phyloP scores from a whole-genome alignment of 2,113 vertebrate genomes.

The Mesitornis unicolor region DNA sequence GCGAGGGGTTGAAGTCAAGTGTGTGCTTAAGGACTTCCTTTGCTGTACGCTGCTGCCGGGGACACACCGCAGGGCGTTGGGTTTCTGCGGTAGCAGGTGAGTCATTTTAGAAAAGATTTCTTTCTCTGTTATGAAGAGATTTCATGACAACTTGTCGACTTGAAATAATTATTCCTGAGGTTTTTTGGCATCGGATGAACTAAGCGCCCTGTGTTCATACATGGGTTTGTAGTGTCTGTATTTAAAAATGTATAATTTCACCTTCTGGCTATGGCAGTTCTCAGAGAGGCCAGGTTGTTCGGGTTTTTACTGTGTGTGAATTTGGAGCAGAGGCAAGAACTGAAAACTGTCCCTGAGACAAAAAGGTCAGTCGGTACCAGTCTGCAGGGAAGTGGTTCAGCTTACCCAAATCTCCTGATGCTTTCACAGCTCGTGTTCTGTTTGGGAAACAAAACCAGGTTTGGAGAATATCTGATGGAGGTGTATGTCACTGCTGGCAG shows the following conservation, averaged over 20 bases:
- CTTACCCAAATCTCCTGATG: not conserved
- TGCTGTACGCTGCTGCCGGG: not conserved
- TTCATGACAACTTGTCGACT: constrained; percentile 14
- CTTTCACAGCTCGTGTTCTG: not conserved
- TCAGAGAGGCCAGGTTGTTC: not conserved
- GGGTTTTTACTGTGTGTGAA: not conserved
- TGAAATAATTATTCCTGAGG: not conserved
- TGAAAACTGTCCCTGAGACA: not conserved
- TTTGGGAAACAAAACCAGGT: not conserved
- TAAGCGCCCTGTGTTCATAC: accelerated
- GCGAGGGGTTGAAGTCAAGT: constrained; percentile 29
- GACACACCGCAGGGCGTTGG: not conserved
- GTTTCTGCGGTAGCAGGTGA: constrained; percentile 24
- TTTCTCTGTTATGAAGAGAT: not conserved
- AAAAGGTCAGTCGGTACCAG: not conserved
- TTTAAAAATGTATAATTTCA: not conserved
- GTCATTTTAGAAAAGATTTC: not conserved
- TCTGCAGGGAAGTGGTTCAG: not conserved
- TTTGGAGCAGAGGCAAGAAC: not conserved
- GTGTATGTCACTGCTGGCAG: not conserved
- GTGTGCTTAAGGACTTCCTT: constrained; percentile 38
- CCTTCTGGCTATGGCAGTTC: not conserved
- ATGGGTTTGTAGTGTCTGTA: not conserved
- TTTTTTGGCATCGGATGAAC: constrained; percentile 9
- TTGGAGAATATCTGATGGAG: accelerated